Evolutionary conservation across 2,888 invertebrate genomes (phyloP).

Genomic region (Loripinus fragilis): DNA sequence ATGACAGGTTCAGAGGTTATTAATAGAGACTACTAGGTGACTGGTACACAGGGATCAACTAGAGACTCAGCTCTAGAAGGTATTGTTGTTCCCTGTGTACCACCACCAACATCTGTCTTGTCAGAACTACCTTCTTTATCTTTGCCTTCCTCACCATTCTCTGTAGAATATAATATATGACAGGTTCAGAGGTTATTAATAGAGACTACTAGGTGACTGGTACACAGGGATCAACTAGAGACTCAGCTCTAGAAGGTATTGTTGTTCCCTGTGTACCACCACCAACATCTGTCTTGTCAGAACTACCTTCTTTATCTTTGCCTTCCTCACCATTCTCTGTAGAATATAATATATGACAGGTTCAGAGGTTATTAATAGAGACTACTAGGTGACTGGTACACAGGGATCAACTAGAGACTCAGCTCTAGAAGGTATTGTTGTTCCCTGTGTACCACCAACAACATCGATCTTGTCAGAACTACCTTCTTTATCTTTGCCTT

Average conservation of each 20-base stretch:
- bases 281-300: constrained; percentile 62
- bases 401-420: too few relatives aligned
- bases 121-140: constrained; percentile 59
- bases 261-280: constrained; percentile 30
- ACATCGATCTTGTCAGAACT: constrained; percentile 63
- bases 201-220: too few relatives aligned
- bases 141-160: constrained; percentile 62
- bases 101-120: constrained; percentile 59
- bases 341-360: too few relatives aligned
- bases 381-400: constrained; percentile 44
- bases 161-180: too few relatives aligned
- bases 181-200: too few relatives aligned
- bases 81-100: constrained; percentile 20
- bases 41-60: too few relatives aligned
- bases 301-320: constrained; percentile 55
- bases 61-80: constrained; percentile 47
- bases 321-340: constrained; percentile 62
- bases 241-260: constrained; percentile 37
- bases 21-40: too few relatives aligned
- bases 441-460: constrained; percentile 48
- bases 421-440: constrained; percentile 48
- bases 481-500: constrained; percentile 54
- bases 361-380: too few relatives aligned
- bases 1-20: too few relatives aligned
- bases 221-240: constrained; percentile 53